Base-by-base conservation (phyloP, 2,797 vertebrate species). In the Muscicapa comitata region DNA sequence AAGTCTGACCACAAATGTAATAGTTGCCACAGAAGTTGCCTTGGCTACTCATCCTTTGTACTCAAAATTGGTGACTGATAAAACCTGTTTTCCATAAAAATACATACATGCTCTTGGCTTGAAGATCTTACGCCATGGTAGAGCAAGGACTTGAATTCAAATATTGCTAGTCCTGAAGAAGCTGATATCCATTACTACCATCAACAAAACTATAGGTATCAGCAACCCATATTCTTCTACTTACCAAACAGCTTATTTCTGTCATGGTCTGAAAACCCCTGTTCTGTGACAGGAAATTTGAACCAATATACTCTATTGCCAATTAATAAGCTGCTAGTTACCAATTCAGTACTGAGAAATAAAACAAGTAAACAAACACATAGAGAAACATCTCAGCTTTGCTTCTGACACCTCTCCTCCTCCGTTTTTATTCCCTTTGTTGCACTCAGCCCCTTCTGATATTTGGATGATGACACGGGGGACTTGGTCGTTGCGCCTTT, bases 381-480 rank as follows among this genome's bases (percentile, higher is more conserved):
- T 3, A 25, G 21, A 48, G 18, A 61, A 86, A 54, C 21, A 33
- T 8, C 33, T 48, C 65, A 57, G 26, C 29, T 63, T 72, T 89
- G 25, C 1, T 4, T 14, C 65, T 29, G 20, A 51, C 11, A 15
- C 7, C 2, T 76, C 28, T 82, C 17, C 17, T 78, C 38, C 15
- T 50, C 26, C 4, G 1, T 88, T 81, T 80, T 75, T 11, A 23
- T 9, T 40, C n/a, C 33, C 16, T 74, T 45, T 45, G 26, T 24
- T 38, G 33, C 16, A 15, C 28, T 43, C 25, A 51, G 38, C 19
- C 8, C 7, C 29, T 71, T 78, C 1, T 2, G 37, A 42, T 12
- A 16, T 13, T 19, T 2, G 0, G 2, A 0, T 2, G 38, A 8
- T 70, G 31, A 15, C 29, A 79, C 25, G 29, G 33, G 19, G 23